Evolutionary conservation across 2,888 invertebrate species (phyloP).

Genomic region (Drosophila anomelani): DNA sequence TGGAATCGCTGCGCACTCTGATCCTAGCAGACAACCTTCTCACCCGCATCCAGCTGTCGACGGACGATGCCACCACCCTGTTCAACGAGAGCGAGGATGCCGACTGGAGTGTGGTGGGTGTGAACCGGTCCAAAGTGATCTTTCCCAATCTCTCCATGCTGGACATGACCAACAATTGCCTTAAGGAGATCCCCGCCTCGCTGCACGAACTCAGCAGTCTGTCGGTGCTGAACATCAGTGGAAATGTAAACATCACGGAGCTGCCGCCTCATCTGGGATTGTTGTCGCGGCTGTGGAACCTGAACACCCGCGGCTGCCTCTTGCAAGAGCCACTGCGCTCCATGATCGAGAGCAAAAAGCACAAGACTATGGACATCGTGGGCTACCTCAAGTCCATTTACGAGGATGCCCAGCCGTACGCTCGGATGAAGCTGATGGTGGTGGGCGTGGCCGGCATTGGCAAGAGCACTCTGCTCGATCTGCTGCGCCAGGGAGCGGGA

Average conservation of each 20-base stretch:
- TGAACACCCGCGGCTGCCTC: conserved; percentile 95
- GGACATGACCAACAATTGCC: conserved; percentile 95
- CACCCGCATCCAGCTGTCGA: conserved; percentile 91
- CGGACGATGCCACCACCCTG: conserved; percentile 90
- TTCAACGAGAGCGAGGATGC: conserved; percentile 87
- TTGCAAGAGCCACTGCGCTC: conserved; percentile 94
- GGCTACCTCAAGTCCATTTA: conserved; percentile 94
- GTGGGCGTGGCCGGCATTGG: conserved; percentile 94
- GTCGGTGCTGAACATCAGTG: conserved; percentile 96
- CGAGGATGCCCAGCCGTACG: conserved; percentile 96
- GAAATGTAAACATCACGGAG: conserved; percentile 90
- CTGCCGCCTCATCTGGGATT: conserved; percentile 98
- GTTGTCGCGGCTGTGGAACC: conserved; percentile 97
- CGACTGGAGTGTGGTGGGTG: conserved; percentile 87
- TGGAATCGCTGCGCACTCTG: conserved; percentile 85
- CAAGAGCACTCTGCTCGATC: conserved; percentile 96
- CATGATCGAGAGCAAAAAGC: conserved; percentile 96
- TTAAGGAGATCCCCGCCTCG: conserved; percentile 91
- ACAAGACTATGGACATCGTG: conserved; percentile 97
- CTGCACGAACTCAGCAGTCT: conserved; percentile 94
- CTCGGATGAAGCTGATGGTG: conserved; percentile 97
- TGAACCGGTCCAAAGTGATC: conserved; percentile 89
- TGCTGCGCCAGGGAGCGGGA: conserved; percentile 93
- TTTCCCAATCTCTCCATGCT: conserved; percentile 98
- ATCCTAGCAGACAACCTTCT: conserved; percentile 94